Base-by-base conservation (phyloP, 2,797 vertebrate genomes). In the Staurois parvus region DNA sequence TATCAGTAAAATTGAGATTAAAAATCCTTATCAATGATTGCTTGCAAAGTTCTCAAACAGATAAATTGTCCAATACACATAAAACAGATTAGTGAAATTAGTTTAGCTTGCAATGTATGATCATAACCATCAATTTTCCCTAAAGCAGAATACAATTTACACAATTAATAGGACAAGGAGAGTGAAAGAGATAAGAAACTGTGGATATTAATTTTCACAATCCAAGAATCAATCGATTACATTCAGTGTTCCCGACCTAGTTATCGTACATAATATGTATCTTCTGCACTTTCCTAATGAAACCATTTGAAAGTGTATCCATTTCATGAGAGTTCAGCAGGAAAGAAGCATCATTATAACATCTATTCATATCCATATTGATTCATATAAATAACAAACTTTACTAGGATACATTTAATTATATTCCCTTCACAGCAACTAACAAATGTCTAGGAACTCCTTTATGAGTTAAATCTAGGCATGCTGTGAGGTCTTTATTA, bases 51-150 rank as follows among this genome's bases (percentile, higher is more conserved):
- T 70, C 67, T 69, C 30, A 72, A 80, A 69, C 68, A 48, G 66
- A 80, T 70, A 82, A 82, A 82, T 73, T 73, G 72, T 40, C 34
- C 69, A 62, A 82, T 72, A 48, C 68, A 24, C 68, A 72, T 72
- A 72, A 84, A 62, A 79, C 76, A 79, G 83, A 79, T 84, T 84
- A 72, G 83, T 72, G 37, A 84, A 79, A 78, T 84, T 78, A 48
- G 83, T 79, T 84, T 79, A 70, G 45, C 75, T 74, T 79, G 74
- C 83, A 72, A 64, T 79, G 64, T 84, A 70, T 84, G 75, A 40
- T 68, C 48, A 73, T 77, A 78, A 84, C 67, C 67, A 84, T 84
- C 83, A 72, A 78, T 78, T 72, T 84, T 40, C 83, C 72, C 83
- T 79, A 77, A 75, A 78, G 83, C 76, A 72, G 68, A 84, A 78